Evolutionary conservation across 2,888 invertebrate species (phyloP), one percentile per base, ranked within the genome.

Genomic region (Leucozona laternaria): DNA sequence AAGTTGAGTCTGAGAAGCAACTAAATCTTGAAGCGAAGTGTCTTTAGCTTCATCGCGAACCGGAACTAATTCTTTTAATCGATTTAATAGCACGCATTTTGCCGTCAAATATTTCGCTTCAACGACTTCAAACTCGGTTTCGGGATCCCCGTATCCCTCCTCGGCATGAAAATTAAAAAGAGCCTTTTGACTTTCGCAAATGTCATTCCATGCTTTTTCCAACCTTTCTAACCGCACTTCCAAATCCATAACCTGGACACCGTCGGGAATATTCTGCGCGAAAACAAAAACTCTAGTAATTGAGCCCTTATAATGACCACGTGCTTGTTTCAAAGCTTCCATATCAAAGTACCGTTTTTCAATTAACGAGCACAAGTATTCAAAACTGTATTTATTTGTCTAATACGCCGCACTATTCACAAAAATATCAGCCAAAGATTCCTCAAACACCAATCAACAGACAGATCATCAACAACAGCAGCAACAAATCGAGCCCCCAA

Each of bases 161-260:
- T 37, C 37, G 2, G 13, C 34, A 11, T 73, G 53, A 37, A 17
- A 62, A 15, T 48, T 17, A 40, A 62, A 62, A 25, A 62, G 13
- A n/a, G 45, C 62, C 25, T 17, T 13, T 43, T 75, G 62, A 25
- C 17, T 53, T 10, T 50, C 62, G 13, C 73, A 53, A 25, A 75
- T 31, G 7, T 62, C 40, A n/a, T 43, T 76, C 34, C 11, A 62
- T 1, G 43, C 25, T 15, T 62, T 37, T 10, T 57, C 60, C 43
- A 75, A 64, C 2, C 75, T 20, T 48, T 48, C 58, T 58, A 58
- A 58, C n/a, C 71, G 20, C 34, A 62, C 53, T 43, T 75, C 25
- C 4, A 75, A 37, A 7, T 60, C 50, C 4, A 60, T 2, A 0
- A 40, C 5, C 20, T 66, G 1, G 1, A 15, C 43, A 50, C 11